Base-by-base conservation (phyloP, 2,113 vertebrate genomes). In the Apodemus speciosus region DNA sequence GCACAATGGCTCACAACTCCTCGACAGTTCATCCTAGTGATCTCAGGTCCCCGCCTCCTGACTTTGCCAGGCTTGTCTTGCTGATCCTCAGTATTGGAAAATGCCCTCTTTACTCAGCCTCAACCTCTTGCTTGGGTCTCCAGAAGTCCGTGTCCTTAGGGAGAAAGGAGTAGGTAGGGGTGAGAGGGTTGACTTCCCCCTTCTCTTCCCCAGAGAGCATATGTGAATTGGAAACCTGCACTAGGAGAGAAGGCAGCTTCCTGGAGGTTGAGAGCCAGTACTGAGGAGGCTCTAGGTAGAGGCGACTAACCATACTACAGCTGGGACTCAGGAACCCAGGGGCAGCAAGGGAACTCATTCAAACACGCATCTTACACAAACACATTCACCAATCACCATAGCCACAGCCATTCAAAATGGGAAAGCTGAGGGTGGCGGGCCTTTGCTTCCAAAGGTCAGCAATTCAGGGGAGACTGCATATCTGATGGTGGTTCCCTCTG, bases 401-500 rank as follows among this genome's bases (percentile, higher is more conserved):
- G 62, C 72, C 72, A 43, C 10, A 43, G 77, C 51, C n/a, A 53
- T 35, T 27, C 58, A 20, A 10, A 49, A 43, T 35, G 66, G 75
- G 81, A 15, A 32, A 49, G 68, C 88, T 53, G 32, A 86, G 23
- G 30, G 43, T 4, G 43, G 53, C 51, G 35, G 88, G 13, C 58
- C 75, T 88, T 9, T 53, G 88, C 68, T 68, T 35, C 46, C 87
- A 66, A 46, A 56, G 83, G 72, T 40, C 32, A 64, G 68, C 56
- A 79, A 94, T 6, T 85, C 80, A 87, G 80, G 93, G 85, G 90
- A 53, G 85, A 80, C 77, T 53, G 71, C 30, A 8, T 1, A 7
- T 62, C 85, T 40, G 53, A 43, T 6, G 73, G 69, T 1, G 10
- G 32, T 49, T 75, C 32, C 75, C 66, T 38, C 27, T 76, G 30